These are phyloP conservation scores for Orbicella faveolata DNA, from an alignment of 64 coral and sea anemone species.

Conservation along the genomic window DNA sequence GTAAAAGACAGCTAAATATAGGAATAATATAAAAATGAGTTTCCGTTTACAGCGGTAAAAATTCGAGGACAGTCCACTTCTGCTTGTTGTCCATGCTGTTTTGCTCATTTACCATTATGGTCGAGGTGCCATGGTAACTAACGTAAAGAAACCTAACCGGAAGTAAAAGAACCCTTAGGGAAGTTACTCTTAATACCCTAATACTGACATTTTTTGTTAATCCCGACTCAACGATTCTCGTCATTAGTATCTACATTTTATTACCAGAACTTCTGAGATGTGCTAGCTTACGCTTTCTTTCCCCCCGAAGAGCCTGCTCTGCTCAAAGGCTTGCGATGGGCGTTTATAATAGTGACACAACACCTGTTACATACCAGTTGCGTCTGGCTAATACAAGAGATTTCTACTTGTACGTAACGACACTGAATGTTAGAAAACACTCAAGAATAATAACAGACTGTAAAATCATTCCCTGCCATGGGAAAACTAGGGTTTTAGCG, in stretches of 20 bases:
- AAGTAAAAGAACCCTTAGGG: neutral
- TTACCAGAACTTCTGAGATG: too few species aligned
- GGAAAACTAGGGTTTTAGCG: neutral
- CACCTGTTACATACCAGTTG: constrained; percentile 30
- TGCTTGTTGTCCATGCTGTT: too few species aligned
- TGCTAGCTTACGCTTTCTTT: too few species aligned
- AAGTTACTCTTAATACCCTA: neutral
- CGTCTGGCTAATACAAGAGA: neutral
- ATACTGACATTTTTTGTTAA: neutral
- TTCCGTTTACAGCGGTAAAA: too few species aligned
- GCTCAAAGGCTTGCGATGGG: neutral
- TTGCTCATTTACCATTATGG: too few species aligned
- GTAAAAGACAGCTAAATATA: too few species aligned
- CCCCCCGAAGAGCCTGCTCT: too few species aligned
- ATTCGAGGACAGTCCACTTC: too few species aligned
- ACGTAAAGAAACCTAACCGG: neutral
- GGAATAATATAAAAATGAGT: too few species aligned
- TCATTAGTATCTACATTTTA: too few species aligned
- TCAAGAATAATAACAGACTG: neutral
- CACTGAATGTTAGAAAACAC: neutral
- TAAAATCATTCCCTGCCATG: neutral
- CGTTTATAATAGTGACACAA: neutral
- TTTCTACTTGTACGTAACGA: neutral
- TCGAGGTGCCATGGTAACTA: too few species aligned
- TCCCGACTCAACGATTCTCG: too few species aligned